These are phyloP conservation scores for Calidris pygmaea DNA, from an alignment of 2,113 vertebrate genomes.

Conservation along the genomic window DNA sequence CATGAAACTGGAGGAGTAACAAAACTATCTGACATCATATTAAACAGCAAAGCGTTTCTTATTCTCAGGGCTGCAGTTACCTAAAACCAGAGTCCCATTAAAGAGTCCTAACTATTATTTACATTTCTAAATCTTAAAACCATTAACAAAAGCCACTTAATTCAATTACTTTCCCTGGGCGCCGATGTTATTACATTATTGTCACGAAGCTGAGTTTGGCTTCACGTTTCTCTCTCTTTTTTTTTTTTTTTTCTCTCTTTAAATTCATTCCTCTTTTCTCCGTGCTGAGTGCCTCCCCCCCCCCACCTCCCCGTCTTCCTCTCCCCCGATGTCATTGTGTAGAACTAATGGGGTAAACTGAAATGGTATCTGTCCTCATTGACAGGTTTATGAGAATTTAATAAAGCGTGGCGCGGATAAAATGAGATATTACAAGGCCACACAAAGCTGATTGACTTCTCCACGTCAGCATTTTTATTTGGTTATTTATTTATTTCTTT, in stretches of 20 bases:
- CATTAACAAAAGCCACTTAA: constrained; percentile 86
- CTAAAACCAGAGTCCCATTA: constrained; percentile 73
- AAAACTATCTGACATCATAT: constrained; percentile 69
- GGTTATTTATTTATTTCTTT: constrained; percentile 58
- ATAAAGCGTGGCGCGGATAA: constrained; percentile 86
- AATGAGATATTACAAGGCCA: constrained; percentile 79
- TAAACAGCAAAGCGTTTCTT: constrained; percentile 63
- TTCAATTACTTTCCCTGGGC: constrained; percentile 78
- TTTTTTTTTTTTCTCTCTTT: constrained; percentile 11
- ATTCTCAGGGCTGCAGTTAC: constrained; percentile 56
- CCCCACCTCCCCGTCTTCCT: not conserved
- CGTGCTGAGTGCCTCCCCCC: not conserved
- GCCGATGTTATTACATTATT: constrained; percentile 16
- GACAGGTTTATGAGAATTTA: constrained; percentile 90
- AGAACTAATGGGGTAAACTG: constrained; percentile 85
- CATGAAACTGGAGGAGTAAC: constrained; percentile 66
- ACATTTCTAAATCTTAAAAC: constrained; percentile 81
- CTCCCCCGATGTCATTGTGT: constrained; percentile 74
- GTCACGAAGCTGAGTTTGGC: not conserved
- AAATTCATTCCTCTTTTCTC: constrained; percentile 58
- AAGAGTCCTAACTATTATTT: constrained; percentile 81
- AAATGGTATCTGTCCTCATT: constrained; percentile 84
- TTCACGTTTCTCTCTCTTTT: constrained; percentile 4
- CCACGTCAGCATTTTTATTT: constrained; percentile 73
- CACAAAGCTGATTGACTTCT: constrained; percentile 73